Evolutionary conservation across 2,797 vertebrate genomes (phyloP).

Genomic region (Prunella strophiata): DNA sequence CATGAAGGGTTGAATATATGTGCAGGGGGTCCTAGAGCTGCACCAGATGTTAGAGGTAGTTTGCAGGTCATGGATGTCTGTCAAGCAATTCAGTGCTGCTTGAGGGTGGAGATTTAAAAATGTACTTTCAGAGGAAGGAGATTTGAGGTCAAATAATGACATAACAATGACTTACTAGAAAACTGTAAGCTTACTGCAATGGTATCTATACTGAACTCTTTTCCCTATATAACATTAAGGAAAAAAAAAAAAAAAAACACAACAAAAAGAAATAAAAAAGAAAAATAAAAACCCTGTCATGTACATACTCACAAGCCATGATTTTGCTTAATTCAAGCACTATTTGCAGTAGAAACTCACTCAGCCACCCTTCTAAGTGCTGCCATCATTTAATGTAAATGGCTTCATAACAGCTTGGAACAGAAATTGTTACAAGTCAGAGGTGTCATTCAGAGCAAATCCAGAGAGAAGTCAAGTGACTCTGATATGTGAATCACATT

Average conservation of each 20-base stretch:
- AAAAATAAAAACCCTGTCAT: not conserved
- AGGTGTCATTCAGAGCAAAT: constrained; percentile 62
- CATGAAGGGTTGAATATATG: fast-evolving
- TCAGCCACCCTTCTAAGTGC: constrained; percentile 26
- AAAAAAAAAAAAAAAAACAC: not conserved
- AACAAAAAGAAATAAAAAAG: not conserved
- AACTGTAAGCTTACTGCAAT: not conserved
- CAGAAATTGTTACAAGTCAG: constrained; percentile 57
- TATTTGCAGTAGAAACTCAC: not conserved
- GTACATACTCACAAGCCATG: not conserved
- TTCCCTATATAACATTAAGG: not conserved
- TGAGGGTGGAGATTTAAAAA: not conserved
- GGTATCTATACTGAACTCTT: not conserved
- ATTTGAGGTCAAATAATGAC: not conserved
- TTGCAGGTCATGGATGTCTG: not conserved
- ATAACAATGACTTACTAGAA: not conserved
- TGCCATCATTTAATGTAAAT: constrained; percentile 55
- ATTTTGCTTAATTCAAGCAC: constrained; percentile 21
- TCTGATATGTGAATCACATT: constrained; percentile 60
- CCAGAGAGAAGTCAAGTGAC: constrained; percentile 53
- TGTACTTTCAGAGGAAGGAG: not conserved
- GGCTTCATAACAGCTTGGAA: constrained; percentile 51
- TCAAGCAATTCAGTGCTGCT: not conserved
- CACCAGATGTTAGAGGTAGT: not conserved
- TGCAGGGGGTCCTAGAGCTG: not conserved